phyloP scores from a whole-genome alignment of 2,113 vertebrate species.

The Rhynchomys soricoides region DNA sequence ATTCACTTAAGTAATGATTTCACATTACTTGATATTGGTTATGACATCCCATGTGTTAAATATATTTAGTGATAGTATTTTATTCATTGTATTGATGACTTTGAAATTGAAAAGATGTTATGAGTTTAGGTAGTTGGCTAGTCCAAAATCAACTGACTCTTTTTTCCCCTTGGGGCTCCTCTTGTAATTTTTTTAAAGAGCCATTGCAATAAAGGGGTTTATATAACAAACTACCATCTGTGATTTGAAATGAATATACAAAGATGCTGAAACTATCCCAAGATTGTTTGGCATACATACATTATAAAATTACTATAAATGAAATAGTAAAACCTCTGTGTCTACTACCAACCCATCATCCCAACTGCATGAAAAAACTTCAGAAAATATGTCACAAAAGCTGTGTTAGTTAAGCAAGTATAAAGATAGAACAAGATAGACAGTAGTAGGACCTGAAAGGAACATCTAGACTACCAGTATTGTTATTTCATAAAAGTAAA shows the following conservation, averaged over 20 bases:
- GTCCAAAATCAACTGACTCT: not conserved
- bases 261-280: not conserved
- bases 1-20: not conserved
- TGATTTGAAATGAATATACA: not conserved
- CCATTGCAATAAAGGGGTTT: not conserved
- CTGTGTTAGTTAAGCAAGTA: not conserved
- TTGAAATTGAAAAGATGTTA: not conserved
- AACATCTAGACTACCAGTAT: not conserved
- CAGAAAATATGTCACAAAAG: not conserved
- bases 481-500: not conserved
- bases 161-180: not conserved
- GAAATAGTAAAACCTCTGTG: rapidly evolving
- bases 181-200: not conserved
- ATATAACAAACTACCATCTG: not conserved
- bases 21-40: not conserved
- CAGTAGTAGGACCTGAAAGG: not conserved
- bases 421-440: too few relatives aligned
- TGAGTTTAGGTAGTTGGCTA: not conserved
- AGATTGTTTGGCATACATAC: not conserved
- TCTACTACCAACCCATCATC: not conserved
- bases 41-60: not conserved
- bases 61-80: not conserved
- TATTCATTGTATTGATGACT: slow-evolving; percentile 19
- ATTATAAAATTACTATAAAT: not conserved
- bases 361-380: not conserved